These are phyloP conservation scores for Ormyrus pomaceus DNA, from an alignment of 2,888 invertebrate species.

Conservation along the genomic window DNA sequence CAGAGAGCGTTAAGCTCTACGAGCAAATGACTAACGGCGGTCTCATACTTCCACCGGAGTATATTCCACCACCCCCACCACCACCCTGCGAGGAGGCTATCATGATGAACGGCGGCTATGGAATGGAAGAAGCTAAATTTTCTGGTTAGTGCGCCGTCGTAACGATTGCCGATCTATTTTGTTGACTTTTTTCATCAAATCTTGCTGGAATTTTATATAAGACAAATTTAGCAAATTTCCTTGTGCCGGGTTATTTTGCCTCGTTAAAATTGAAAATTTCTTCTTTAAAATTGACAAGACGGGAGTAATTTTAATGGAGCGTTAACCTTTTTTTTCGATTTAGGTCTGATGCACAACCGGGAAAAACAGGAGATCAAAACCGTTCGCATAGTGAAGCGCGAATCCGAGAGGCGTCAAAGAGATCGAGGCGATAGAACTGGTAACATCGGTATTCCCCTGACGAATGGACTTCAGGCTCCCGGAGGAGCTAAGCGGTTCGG, in stretches of 20 bases:
- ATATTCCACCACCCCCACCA: constrained; percentile 71
- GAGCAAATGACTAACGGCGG: constrained; percentile 64
- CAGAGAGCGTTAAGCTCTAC: constrained; percentile 64
- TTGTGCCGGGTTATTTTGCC: too few species aligned
- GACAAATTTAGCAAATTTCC: too few species aligned
- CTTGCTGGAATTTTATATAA: too few species aligned
- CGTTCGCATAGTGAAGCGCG: constrained; percentile 93
- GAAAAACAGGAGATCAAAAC: constrained; percentile 95
- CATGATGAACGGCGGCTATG: constrained; percentile 65
- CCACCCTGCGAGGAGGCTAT: constrained; percentile 66
- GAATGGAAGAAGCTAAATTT: constrained; percentile 66
- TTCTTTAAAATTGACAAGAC: too few species aligned
- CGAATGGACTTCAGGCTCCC: constrained; percentile 66
- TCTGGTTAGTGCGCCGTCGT: constrained; percentile 31
- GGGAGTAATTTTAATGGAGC: background rate
- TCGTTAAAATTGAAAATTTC: too few species aligned
- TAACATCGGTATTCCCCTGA: constrained; percentile 70
- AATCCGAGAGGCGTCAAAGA: constrained; percentile 90
- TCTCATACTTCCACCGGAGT: constrained; percentile 68
- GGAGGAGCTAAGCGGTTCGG: constrained; percentile 68
- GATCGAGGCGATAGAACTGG: constrained; percentile 83
- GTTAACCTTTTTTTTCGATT: background rate
- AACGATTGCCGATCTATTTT: too few species aligned
- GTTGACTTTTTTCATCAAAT: too few species aligned
- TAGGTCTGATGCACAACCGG: constrained; percentile 77